Percentiles rank a stretch among this genome's conserved stretches.
phyloP scores from a whole-genome alignment of 2,113 vertebrate genomes.

The Chaenocephalus aceratus region DNA sequence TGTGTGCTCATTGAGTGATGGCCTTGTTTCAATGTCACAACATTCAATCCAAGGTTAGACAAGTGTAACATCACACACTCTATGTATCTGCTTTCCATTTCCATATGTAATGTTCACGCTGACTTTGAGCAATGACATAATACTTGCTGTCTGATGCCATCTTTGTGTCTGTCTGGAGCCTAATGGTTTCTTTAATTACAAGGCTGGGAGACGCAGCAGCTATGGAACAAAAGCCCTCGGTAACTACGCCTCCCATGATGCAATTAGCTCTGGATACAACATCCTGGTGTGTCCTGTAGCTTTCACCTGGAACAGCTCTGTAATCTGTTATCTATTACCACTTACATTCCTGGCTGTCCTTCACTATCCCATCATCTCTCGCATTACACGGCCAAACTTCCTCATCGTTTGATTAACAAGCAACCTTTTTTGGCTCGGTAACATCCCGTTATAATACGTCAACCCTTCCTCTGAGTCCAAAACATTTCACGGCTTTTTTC shows the following conservation, averaged over 20 bases:
- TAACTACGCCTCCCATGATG: conserved; percentile 42
- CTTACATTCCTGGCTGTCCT: conserved; percentile 23
- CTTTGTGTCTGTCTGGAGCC: conserved; percentile 52
- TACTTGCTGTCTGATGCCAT: conserved; percentile 55
- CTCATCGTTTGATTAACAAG: conserved; percentile 60
- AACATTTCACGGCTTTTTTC: conserved; percentile 57
- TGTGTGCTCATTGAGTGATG: rapidly evolving
- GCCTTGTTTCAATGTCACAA: neutral
- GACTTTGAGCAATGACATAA: conserved; percentile 67
- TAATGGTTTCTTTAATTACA: conserved; percentile 78
- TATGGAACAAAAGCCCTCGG: conserved; percentile 41
- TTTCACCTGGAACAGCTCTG: conserved; percentile 71
- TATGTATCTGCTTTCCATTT: conserved; percentile 11
- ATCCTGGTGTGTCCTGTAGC: conserved; percentile 42
- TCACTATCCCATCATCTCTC: conserved; percentile 4
- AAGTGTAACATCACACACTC: neutral
- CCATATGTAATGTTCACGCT: conserved; percentile 10
- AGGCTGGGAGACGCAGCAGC: conserved; percentile 42
- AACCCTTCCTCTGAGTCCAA: conserved; percentile 20
- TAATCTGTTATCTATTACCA: conserved; percentile 74
- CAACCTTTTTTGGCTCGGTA: neutral
- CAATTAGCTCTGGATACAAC: conserved; percentile 63
- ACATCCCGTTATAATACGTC: conserved; percentile 27
- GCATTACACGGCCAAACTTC: conserved; percentile 33
- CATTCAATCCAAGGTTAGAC: neutral